phyloP scores from a whole-genome alignment of 2,797 vertebrate genomes.

The Cygnus olor region DNA sequence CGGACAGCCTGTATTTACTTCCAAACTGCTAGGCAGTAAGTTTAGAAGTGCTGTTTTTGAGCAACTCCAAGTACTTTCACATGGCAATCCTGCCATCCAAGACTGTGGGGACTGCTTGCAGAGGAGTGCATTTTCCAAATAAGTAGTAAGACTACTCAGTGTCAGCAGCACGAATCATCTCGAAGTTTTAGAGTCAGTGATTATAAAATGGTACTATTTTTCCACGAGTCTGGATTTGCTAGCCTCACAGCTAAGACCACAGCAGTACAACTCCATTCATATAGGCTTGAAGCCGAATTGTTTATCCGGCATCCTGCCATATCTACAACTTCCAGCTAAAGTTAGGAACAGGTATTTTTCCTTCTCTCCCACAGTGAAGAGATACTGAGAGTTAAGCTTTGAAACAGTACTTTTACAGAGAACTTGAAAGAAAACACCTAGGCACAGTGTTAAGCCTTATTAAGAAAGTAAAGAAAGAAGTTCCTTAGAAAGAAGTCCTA shows the following conservation, averaged over 20 bases:
- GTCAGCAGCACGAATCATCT: not conserved
- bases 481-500: not conserved
- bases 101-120: not conserved
- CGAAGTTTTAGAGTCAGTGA: not conserved
- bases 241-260: not conserved
- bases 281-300: not conserved
- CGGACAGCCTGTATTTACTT: not conserved
- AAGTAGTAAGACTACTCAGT: not conserved
- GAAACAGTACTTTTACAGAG: not conserved
- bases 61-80: not conserved
- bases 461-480: accelerated
- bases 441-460: not conserved
- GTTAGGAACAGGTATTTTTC: not conserved
- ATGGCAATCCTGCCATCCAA: not conserved
- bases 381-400: not conserved
- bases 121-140: not conserved
- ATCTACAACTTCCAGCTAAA: not conserved
- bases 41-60: not conserved
- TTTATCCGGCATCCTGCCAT: not conserved
- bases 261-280: not conserved
- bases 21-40: not conserved
- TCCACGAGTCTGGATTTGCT: not conserved
- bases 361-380: not conserved
- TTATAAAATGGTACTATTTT: not conserved
- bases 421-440: not conserved